Evolutionary conservation across 2,888 invertebrate genomes (phyloP), one percentile per base, ranked within the genome.

Genomic region (Neoascia interrupta): DNA sequence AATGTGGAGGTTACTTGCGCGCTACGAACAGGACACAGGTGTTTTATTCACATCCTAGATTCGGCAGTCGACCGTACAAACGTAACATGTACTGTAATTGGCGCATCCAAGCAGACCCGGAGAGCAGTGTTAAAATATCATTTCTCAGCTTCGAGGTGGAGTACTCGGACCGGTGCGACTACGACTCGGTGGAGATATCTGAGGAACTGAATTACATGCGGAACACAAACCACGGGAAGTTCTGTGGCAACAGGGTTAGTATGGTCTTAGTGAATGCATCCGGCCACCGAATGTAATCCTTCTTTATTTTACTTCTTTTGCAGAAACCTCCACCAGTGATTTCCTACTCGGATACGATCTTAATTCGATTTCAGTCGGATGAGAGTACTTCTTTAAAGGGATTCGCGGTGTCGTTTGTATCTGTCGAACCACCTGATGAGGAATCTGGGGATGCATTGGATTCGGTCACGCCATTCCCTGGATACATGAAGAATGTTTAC

Each of bases 41-140:
- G 82, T 92, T 99, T 36, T 98, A 96, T 89, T 99, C 99, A 0
- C 99, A 99, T 90, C 94, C 98, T 0, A 94, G 94, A 63, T 98
- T 95, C 87, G 98, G 98, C 0, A 95, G 95, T 87, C 93, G 94
- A 68, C 93, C 94, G 64, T 99, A 99, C 87, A 95, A 96, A 82
- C 94, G 94, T 69, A 92, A 93, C 61, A 94, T 95, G 54, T 96
- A 97, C 86, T 98, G 98, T 86, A 96, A 97, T 87, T 98, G 98
- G 98, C 94, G 94, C 36, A 96, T 98, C 72, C 95, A 96, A 85
- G 95, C 97, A 0, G 93, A 93, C 8, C 90, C 92, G 2, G 95
- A 95, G 5, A 93, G 93, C 85, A 95, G 94, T 84, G 95, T 96
- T 8, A 93, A 93, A 83, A 90, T 98, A 18, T 94, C 94, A 47